Evolutionary conservation across 2,888 invertebrate species (phyloP), one percentile per base, ranked within the genome.

Genomic region (Clistopyga incitator): DNA sequence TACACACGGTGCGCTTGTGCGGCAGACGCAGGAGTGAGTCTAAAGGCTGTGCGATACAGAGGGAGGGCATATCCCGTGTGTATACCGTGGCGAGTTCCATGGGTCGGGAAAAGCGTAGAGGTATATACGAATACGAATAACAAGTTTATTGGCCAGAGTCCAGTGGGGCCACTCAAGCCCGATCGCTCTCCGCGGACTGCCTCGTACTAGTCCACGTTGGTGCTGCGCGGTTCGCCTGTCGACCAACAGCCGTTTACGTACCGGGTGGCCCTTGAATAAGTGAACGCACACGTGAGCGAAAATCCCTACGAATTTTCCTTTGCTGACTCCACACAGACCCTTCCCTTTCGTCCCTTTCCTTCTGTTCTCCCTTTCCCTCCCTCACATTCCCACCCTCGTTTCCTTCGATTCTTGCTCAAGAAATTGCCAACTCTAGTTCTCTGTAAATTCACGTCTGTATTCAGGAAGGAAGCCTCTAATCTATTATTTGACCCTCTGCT

Each of bases 71-170:
- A 61, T 47, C 11, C 45, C 38, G 47, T 70, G 3, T 80, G 34
- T 20, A 72, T 11, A 75, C 23, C 79, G 56, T 45, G 23, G 20
- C 52, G 25, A 54, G 47, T 20, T 42, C 59, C n/a, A 61, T 15
- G 82, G 38, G 52, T n/a, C 45, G 25, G 47, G 56, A 50, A 52
- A 29, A 47, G 38, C 38, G 10, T 80, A 78, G 86, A 86, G 84
- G 85, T 82, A 82, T 82, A 82, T 85, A 84, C 86, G 82, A 84
- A 85, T 85, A 83, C 84, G 85, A 88, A 86, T 86, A 87, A 87
- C 87, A 86, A 85, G 86, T 87, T 88, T 87, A 88, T 88, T 87
- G 89, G 88, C 88, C 81, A 67, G 67, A 85, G 86, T 89, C 89
- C 90, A 84, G 80, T 67, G 87, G 88, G 87, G 86, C 84, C 87